Conservation (phyloP, 2,113 vertebrate species). For the Xiphophorus hellerii region DNA sequence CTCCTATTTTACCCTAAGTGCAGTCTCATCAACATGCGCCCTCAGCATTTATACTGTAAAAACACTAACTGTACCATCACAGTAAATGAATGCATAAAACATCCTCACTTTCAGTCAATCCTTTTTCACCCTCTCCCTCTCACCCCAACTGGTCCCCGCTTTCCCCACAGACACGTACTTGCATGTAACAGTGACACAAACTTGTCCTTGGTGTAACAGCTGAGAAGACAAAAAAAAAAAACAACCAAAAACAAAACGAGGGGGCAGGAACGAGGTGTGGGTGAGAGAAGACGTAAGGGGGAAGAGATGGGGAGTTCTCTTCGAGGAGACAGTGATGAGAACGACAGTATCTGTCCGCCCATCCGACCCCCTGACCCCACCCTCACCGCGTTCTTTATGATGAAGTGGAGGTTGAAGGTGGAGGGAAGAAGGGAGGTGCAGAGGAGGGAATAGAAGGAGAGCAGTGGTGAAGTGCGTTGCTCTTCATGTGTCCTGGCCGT, state of each 20-base stretch:
- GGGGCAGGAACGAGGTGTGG: constrained; percentile 27
- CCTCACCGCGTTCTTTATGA: constrained; percentile 33
- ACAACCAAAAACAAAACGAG: constrained; percentile 3
- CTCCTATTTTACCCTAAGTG: constrained; percentile 58
- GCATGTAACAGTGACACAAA: constrained; percentile 62
- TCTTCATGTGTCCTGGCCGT: constrained; percentile 94
- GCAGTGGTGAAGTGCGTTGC: constrained; percentile 34
- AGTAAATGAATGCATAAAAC: constrained; percentile 64
- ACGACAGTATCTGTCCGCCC: constrained; percentile 19
- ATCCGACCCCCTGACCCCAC: constrained; percentile 8
- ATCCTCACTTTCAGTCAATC: constrained; percentile 26
- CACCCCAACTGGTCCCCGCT: constrained; percentile 23
- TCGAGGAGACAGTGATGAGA: constrained; percentile 37
- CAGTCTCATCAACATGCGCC: constrained; percentile 56
- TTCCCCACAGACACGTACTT: constrained; percentile 42
- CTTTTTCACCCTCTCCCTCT: constrained; percentile 13
- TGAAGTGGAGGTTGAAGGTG: constrained; percentile 32
- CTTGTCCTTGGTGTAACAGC: constrained; percentile 54
- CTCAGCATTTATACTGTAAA: constrained; percentile 66
- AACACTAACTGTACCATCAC: constrained; percentile 65
- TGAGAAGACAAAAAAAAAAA: constrained; percentile 11
- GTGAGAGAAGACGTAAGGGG: constrained; percentile 17
- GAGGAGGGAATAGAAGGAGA: constrained; percentile 75
- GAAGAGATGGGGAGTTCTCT: constrained; percentile 35
- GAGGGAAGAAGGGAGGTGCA: constrained; percentile 77